Evolutionary conservation across 1,140 invertebrate genomes (phyloP), one percentile per base, ranked within the genome.

Genomic region (Odontomachus brunneus): DNA sequence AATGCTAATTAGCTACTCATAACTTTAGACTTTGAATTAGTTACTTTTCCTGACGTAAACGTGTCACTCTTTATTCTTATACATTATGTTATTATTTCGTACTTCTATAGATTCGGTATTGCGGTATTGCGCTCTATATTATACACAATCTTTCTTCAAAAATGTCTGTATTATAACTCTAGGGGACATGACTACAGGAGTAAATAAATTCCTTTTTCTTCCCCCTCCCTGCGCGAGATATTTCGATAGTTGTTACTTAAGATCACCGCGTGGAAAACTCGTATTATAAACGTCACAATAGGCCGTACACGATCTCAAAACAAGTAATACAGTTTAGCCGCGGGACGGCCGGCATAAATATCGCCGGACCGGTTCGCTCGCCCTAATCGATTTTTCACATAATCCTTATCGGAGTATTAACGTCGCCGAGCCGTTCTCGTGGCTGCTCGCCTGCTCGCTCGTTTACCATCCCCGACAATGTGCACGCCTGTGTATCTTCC

Each of bases 341-440:
- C 33, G 49, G 51, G 75, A 57, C 22, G 63, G 63, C 63, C 22
- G 63, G 63, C 63, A 69, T 69, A 78, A 78, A 59, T 80, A 80
- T 24, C 33, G 69, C 44, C 65, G 51, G 51, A 69, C 65, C 65
- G 49, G 65, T 60, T 80, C 24, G 55, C 60, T 48, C 51, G 29
- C 53, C 53, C 74, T 82, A 84, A 88, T 88, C 75, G 86, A 87
- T 87, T 88, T 88, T 82, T 84, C 86, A 48, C 29, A 62, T 88
- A 88, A 88, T 87, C 86, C 86, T 81, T 59, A 60, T 55, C 60
- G 49, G 24, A 78, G n/a, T 83, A 83, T 87, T 76, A 87, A 48
- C 80, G 48, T 55, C 44, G 33, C 15, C 69, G 44, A 12, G 60
- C 44, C 69, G 60, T 74, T 49, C 29, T 82, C 80, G 66, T 73